Conservation (phyloP, 2,113 vertebrate genomes). For the Pampusana beccarii region DNA sequence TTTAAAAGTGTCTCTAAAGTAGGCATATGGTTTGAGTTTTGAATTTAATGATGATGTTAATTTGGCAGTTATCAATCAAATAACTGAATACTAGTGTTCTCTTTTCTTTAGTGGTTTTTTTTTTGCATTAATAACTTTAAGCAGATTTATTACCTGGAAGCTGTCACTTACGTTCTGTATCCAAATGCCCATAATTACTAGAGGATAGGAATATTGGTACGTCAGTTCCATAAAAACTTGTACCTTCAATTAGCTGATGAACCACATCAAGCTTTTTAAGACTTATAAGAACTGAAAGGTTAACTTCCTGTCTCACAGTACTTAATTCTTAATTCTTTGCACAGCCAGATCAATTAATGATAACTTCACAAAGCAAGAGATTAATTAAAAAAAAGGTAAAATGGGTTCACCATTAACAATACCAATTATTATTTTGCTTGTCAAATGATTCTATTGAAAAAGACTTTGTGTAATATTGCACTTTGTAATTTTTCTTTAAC, state of each 20-base stretch:
- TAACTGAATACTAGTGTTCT: neutral
- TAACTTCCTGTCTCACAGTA: neutral
- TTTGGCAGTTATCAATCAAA: neutral
- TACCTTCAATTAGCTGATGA: slow-evolving; percentile 2
- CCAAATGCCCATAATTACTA: neutral
- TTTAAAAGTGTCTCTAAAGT: neutral
- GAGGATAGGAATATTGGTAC: neutral
- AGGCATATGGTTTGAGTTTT: neutral
- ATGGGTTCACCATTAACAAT: neutral
- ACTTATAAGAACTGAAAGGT: neutral
- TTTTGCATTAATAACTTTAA: neutral
- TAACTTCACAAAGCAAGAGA: neutral
- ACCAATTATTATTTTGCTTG: neutral
- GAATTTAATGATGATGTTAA: neutral
- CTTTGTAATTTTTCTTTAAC: neutral
- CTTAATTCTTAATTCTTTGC: neutral
- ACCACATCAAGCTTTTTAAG: neutral
- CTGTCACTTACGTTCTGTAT: neutral
- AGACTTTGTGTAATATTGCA: neutral
- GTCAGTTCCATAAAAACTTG: neutral
- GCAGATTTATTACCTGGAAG: neutral
- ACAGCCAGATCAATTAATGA: neutral
- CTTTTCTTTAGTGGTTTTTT: neutral
- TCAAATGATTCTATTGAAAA: neutral
- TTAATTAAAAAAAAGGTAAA: neutral